Evolutionary conservation across 2,797 vertebrate species (phyloP).

Genomic region (Hoplostethus mediterraneus): DNA sequence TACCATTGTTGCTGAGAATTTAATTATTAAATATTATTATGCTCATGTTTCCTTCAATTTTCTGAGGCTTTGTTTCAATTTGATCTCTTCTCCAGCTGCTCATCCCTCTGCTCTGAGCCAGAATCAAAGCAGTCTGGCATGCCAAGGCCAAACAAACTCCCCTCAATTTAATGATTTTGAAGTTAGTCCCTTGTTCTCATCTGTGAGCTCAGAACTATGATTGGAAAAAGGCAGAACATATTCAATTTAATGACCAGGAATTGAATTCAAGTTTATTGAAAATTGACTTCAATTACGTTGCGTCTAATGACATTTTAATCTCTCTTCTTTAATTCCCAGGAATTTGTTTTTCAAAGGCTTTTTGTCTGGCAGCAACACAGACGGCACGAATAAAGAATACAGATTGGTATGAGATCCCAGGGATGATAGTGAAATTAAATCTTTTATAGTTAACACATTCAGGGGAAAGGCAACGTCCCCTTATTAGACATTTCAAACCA

Average conservation of each 20-base stretch:
- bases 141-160: conserved; percentile 95
- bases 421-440: conserved; percentile 94
- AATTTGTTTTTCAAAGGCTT: conserved; percentile 97
- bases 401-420: conserved; percentile 94
- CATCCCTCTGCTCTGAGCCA: conserved; percentile 91
- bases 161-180: conserved; percentile 97
- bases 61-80: conserved; percentile 94
- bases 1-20: conserved; percentile 96
- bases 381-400: conserved; percentile 93
- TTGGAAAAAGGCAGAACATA: conserved; percentile 89
- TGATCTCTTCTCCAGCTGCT: conserved; percentile 95
- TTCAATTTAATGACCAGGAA: conserved; percentile 97
- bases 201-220: conserved; percentile 90
- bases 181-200: conserved; percentile 91
- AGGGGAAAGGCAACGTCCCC: conserved; percentile 89
- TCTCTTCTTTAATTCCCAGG: conserved; percentile 95
- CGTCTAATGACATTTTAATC: conserved; percentile 99
- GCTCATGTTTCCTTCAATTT: conserved; percentile 95
- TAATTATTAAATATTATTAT: conserved; percentile 99
- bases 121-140: conserved; percentile 92
- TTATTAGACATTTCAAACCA: conserved; percentile 91
- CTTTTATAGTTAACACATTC: conserved; percentile 91
- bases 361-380: conserved; percentile 93
- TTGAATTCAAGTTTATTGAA: conserved; percentile 99
- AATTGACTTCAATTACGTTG: conserved; percentile 99